Percentiles rank a stretch among this genome's conserved stretches.
Evolutionary conservation across 2,797 vertebrate species (phyloP).

Genomic region (Neosalanx taihuensis): DNA sequence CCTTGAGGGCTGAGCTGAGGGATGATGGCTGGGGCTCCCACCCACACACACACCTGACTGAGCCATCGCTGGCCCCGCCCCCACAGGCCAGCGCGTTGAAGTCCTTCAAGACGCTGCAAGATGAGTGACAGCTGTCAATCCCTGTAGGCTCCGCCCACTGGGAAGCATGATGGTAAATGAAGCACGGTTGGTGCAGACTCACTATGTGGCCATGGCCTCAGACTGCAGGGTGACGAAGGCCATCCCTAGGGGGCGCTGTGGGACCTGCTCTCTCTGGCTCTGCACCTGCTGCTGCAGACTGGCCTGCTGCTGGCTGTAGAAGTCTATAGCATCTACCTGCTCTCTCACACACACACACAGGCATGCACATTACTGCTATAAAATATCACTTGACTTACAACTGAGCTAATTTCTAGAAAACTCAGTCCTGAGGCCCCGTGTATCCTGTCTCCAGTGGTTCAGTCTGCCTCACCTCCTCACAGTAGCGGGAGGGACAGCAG

Average conservation of each 20-base stretch:
- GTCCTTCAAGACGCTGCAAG: slow-evolving; percentile 87
- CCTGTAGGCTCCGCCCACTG: slow-evolving; percentile 1
- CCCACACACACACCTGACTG: slow-evolving; percentile 64
- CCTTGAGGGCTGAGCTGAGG: slow-evolving; percentile 67
- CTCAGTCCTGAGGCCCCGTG: slow-evolving; percentile 24
- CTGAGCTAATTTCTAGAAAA: too few relatives aligned
- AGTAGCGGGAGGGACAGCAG: slow-evolving; percentile 74
- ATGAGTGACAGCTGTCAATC: slow-evolving; percentile 24
- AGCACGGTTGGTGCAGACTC: slow-evolving; percentile 57
- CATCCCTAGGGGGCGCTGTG: slow-evolving; percentile 80
- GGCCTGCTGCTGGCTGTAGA: slow-evolving; percentile 76
- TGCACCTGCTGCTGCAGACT: slow-evolving; percentile 70
- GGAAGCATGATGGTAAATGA: too few relatives aligned
- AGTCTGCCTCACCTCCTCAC: slow-evolving; percentile 45
- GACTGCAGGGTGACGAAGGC: slow-evolving; percentile 91
- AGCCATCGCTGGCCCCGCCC: slow-evolving; percentile 7
- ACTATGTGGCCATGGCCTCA: slow-evolving; percentile 89
- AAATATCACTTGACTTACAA: background rate
- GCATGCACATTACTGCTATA: background rate
- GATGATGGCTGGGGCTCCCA: slow-evolving; percentile 79
- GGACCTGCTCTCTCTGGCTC: slow-evolving; percentile 66
- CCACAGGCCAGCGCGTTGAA: slow-evolving; percentile 89
- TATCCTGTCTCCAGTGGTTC: background rate
- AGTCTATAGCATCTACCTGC: slow-evolving; percentile 89
- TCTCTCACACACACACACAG: slow-evolving; percentile 8